Evolutionary conservation across 1,140 invertebrate species (phyloP), one percentile per base, ranked within the genome.

Genomic region (Drosophila repleta): DNA sequence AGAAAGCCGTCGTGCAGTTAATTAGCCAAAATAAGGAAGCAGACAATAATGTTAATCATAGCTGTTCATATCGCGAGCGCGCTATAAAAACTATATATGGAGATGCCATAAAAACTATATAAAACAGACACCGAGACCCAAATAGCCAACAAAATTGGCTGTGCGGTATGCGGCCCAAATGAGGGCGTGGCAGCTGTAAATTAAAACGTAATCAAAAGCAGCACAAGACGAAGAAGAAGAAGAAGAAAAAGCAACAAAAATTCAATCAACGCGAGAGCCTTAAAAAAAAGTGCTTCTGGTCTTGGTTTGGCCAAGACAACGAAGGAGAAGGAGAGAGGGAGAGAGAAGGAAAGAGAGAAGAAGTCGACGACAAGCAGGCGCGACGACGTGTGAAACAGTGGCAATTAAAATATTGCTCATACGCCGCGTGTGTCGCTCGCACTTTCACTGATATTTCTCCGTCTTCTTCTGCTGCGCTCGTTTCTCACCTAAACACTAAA

Each of bases 1-100:
- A 69, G 45, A 61, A 53, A 49, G 76, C 51, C 24, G 41, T 49
- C 56, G 56, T 67, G 69, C 55, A 70, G 67, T 82, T 77, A 85
- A 85, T 88, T 76, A 82, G 78, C 70, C 52, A 64, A 87, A 87
- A 87, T 87, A 82, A 87, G 82, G 82, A 87, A 87, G 82, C 83
- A 68, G 80, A 77, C 65, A 53, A 69, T 68, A 68, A 66, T 68
- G 32, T 65, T 70, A 69, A 68, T 68, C 37, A 62, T 61, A 67
- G 37, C 46, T 24, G 10, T n/a, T 17, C 64, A 60, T 81, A 81
- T 80, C 66, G 74, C 61, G 60, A 55, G 60, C 73, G 32, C 3
- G 72, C 73, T 81, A 81, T 87, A 35, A 66, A 87, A 81, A 77
- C 70, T 85, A 35, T 35, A 67, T 80, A 80, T 53, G 62, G 57